Evolutionary conservation across 2,797 vertebrate genomes (phyloP).

Genomic region (Gymnothorax javanicus): DNA sequence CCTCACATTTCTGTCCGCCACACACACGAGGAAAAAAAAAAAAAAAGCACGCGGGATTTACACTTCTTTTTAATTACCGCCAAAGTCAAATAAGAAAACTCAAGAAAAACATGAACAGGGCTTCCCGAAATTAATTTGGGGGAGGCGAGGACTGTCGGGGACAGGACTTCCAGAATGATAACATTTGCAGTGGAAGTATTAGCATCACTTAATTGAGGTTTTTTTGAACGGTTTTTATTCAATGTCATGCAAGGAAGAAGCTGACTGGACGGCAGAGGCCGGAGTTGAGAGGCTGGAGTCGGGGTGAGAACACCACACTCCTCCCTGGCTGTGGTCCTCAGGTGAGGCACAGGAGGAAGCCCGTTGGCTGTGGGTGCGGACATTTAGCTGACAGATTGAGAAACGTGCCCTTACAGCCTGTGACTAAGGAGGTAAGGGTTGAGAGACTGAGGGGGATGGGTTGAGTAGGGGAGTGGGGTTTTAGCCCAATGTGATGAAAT

Average conservation of each 20-base stretch:
- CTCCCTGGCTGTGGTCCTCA: too few species aligned
- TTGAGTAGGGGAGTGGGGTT: background rate
- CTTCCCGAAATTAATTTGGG: background rate
- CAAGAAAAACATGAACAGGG: background rate
- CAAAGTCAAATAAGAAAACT: background rate
- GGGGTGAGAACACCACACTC: too few species aligned
- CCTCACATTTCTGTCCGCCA: background rate
- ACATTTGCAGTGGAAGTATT: background rate
- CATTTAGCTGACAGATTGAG: too few species aligned
- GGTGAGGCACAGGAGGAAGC: too few species aligned
- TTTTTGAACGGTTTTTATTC: background rate
- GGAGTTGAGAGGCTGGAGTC: too few species aligned
- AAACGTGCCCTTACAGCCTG: too few species aligned
- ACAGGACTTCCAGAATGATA: background rate
- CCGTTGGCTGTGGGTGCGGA: too few species aligned
- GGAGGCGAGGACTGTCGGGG: background rate
- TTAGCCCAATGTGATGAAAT: background rate
- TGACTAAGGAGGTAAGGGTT: too few species aligned
- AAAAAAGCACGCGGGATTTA: background rate
- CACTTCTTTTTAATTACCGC: background rate
- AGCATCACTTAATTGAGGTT: background rate
- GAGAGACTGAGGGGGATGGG: background rate
- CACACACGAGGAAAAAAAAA: background rate
- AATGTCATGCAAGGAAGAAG: too few species aligned
- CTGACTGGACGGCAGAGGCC: too few species aligned